Conservation (phyloP, 2,113 vertebrate species). For the Enhydra lutris region DNA sequence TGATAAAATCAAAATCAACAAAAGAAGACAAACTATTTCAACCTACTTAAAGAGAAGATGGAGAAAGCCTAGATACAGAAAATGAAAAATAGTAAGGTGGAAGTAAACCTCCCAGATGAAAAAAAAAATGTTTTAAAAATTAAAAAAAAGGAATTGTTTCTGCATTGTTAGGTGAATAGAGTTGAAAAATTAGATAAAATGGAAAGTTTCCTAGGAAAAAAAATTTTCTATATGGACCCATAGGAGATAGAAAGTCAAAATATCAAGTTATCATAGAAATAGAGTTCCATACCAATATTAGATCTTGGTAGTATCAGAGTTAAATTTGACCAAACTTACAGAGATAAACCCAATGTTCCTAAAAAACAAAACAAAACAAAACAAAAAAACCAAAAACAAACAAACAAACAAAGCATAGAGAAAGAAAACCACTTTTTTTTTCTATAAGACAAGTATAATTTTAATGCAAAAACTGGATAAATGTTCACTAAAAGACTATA, state of each 20-base stretch:
- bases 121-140: no score
- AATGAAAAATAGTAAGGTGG: background rate
- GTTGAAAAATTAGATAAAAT: background rate
- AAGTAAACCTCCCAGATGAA: background rate
- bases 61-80: background rate
- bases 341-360: background rate
- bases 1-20: background rate
- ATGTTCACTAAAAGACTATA: background rate
- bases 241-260: background rate
- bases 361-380: background rate
- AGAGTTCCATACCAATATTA: background rate
- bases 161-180: background rate
- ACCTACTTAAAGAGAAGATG: background rate
- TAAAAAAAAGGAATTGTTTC: background rate
- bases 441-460: background rate
- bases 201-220: background rate
- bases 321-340: background rate
- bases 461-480: background rate
- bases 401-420: background rate
- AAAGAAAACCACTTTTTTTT: background rate
- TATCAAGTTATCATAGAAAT: background rate
- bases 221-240: background rate
- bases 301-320: background rate
- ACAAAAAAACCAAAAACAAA: no score
- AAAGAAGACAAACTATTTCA: background rate